Percentiles rank a stretch among this genome's conserved stretches.
Evolutionary conservation across 2,797 vertebrate genomes (phyloP).

Genomic region (Nyctibius grandis): DNA sequence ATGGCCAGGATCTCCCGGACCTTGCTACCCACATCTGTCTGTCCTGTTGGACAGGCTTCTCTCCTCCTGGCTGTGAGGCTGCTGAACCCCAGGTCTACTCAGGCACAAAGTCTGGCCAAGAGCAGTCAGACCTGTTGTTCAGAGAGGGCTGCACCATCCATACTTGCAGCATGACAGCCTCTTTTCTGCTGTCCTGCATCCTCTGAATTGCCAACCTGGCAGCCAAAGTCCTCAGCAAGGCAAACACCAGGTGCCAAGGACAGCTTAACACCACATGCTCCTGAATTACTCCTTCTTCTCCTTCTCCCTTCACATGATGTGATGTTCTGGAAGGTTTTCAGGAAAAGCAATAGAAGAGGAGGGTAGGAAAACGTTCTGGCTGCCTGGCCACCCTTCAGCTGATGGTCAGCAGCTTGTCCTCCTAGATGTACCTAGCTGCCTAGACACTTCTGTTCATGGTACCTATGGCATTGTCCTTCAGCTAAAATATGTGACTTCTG

Average conservation of each 20-base stretch:
- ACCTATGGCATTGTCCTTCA: neutral
- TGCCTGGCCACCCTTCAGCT: neutral
- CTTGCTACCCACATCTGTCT: neutral
- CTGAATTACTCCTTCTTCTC: neutral
- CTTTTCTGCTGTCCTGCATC: neutral
- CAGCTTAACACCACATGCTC: neutral
- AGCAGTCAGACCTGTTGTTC: neutral
- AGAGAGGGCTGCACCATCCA: accelerated
- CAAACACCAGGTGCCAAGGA: neutral
- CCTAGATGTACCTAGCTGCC: neutral
- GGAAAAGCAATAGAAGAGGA: neutral
- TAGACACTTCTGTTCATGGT: neutral
- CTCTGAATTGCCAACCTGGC: neutral
- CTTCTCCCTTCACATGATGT: neutral
- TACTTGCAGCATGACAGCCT: neutral
- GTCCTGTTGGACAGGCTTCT: neutral
- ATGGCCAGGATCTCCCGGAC: neutral
- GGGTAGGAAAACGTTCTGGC: neutral
- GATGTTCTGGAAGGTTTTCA: neutral
- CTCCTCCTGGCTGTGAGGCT: neutral
- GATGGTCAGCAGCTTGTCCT: neutral
- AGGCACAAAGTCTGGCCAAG: neutral
- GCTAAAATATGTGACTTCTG: neutral
- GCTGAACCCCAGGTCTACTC: neutral
- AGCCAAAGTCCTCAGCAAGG: neutral